Evolutionary conservation across 2,797 vertebrate species (phyloP), one percentile per base, ranked within the genome.

Genomic region (Acanthornis magna): DNA sequence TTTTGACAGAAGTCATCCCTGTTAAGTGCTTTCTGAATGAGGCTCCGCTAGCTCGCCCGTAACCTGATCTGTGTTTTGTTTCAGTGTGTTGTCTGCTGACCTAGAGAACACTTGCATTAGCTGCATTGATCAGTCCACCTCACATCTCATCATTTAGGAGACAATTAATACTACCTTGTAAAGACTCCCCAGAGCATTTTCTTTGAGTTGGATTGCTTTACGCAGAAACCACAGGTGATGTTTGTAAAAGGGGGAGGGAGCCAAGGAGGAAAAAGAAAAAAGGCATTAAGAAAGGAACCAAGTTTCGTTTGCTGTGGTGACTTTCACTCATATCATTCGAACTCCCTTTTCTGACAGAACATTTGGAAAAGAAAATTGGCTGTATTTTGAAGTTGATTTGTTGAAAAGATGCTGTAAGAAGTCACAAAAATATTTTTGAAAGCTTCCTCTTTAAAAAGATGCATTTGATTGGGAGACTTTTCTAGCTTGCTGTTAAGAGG

Each of bases 111-210:
- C 96, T 97, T 96, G 80, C 92, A 96, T 97, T 96, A 97, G 89
- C 94, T 87, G 60, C 70, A 97, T 94, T 97, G 97, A 98, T 98
- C 96, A 96, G 84, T 95, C 91, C 85, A 76, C 92, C 96, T 96
- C 90, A 50, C 95, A 94, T 95, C 91, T 77, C 95, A 85, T 95
- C 94, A 80, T 97, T 98, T 96, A 97, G 88, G 93, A 95, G 93
- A 96, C 95, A 97, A 97, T 98, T 98, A 97, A 97, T 98, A 93
- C 95, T 96, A 51, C 12, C 19, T 68, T 32, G 45, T 95, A 97
- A 98, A 95, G 91, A 95, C 85, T 98, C 97, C 96, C 97, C 86
- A 58, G 97, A 96, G 97, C 78, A 91, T 95, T 82, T 85, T 42
- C 95, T 82, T 95, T 29, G 86, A 94, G 96, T 61, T 88, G 87